These are phyloP conservation scores for Pseudobourletiella spinata DNA, from an alignment of 1,140 invertebrate species.

Conservation along the genomic window DNA sequence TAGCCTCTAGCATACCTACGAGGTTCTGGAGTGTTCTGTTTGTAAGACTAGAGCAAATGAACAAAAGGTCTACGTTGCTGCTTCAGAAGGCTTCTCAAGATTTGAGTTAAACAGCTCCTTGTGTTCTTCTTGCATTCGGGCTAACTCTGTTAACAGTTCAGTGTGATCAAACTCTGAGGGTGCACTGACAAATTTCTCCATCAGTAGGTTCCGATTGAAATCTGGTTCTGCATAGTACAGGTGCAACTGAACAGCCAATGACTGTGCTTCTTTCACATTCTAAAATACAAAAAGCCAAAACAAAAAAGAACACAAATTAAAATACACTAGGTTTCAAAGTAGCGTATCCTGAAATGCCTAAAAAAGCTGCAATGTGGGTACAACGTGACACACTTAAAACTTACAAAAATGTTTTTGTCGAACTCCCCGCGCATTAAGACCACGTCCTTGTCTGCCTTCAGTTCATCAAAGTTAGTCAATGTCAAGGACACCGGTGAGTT, in stretches of 20 bases:
- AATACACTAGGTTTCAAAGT: too few relatives aligned
- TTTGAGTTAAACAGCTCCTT: slow-evolving; percentile 7
- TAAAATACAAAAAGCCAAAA: slow-evolving; percentile 34
- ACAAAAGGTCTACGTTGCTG: too few relatives aligned
- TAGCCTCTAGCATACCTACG: too few relatives aligned
- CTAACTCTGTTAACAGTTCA: slow-evolving; percentile 69
- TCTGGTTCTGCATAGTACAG: slow-evolving; percentile 68
- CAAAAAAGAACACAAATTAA: too few relatives aligned
- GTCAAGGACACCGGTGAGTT: slow-evolving; percentile 83
- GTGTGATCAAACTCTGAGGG: slow-evolving; percentile 72
- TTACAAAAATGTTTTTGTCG: slow-evolving; percentile 63
- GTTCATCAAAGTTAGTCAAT: slow-evolving; percentile 71
- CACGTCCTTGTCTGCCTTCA: slow-evolving; percentile 63
- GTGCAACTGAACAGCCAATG: slow-evolving; percentile 73
- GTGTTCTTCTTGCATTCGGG: slow-evolving; percentile 44
- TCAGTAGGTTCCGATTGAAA: slow-evolving; percentile 51
- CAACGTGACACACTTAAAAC: too few relatives aligned
- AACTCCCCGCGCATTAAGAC: slow-evolving; percentile 81
- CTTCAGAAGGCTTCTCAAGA: too few relatives aligned
- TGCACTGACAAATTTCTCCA: slow-evolving; percentile 59
- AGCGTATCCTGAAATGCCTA: too few relatives aligned
- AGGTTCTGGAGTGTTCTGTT: too few relatives aligned
- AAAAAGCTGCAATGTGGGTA: too few relatives aligned
- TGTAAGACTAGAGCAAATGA: too few relatives aligned
- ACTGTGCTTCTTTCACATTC: slow-evolving; percentile 68